A percentile compares a stretch with the other conserved stretches of the same genome.
These are phyloP conservation scores for Tenebrio molitor DNA, from an alignment of 1,140 invertebrate species.

Conservation along the genomic window DNA sequence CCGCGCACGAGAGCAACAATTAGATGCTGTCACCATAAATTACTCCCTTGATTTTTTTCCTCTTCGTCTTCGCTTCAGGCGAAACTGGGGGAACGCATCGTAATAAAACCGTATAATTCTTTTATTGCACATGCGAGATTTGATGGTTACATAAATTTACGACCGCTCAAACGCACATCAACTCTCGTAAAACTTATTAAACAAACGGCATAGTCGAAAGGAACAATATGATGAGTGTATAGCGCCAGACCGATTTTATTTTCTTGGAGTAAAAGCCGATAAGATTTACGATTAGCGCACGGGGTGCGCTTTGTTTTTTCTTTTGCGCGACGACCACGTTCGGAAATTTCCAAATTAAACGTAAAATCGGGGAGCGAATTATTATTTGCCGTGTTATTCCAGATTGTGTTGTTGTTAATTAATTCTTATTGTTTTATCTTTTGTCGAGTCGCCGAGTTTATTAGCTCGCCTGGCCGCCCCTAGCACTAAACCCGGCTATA, in stretches of 20 bases:
- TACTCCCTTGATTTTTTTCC: constrained; percentile 6
- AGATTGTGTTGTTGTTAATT: constrained; percentile 38
- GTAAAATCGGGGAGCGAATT: not conserved
- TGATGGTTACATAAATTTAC: constrained; percentile 16
- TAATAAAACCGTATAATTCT: constrained; percentile 13
- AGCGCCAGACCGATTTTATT: constrained; percentile 28
- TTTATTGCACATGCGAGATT: constrained; percentile 2
- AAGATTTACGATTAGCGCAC: constrained; percentile 23
- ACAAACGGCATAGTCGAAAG: constrained; percentile 23
- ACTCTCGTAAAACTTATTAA: constrained; percentile 23
- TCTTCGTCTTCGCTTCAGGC: not conserved
- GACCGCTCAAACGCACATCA: constrained; percentile 15
- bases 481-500: constrained; percentile 17
- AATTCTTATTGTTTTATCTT: constrained; percentile 40
- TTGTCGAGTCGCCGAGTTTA: constrained; percentile 23
- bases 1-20: not conserved
- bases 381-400: constrained; percentile 16
- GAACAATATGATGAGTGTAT: constrained; percentile 33
- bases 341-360: constrained; percentile 18
- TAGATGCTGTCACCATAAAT: constrained; percentile 24
- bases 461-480: constrained; percentile 10
- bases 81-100: not conserved
- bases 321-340: not conserved
- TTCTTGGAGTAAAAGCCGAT: constrained; percentile 21
- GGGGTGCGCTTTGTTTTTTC: not conserved